Evolutionary conservation across 2,888 invertebrate genomes (phyloP).

Genomic region (Clanis bilineata): DNA sequence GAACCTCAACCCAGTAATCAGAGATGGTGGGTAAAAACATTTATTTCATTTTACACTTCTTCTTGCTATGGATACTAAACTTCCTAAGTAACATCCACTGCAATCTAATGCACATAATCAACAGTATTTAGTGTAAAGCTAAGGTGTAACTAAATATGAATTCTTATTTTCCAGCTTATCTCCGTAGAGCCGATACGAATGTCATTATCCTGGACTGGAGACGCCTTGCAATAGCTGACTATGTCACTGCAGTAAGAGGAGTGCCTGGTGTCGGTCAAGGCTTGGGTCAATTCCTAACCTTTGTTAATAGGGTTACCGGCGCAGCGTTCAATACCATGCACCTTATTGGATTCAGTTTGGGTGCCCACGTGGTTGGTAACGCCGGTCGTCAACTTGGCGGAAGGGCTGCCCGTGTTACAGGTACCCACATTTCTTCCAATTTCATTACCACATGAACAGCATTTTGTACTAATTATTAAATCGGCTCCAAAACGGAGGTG

Average conservation of each 20-base stretch:
- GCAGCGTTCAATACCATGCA: constrained; percentile 55
- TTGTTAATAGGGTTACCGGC: constrained; percentile 50
- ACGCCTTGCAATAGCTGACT: constrained; percentile 47
- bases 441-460: no score
- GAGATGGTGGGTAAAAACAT: constrained; percentile 40
- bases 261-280: constrained; percentile 63
- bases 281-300: constrained; percentile 63
- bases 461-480: no score
- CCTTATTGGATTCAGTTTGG: constrained; percentile 73
- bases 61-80: background rate
- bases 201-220: constrained; percentile 70
- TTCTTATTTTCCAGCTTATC: constrained; percentile 41
- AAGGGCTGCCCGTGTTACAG: constrained; percentile 61
- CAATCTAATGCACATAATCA: no score
- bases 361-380: constrained; percentile 70
- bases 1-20: constrained; percentile 46
- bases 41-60: background rate
- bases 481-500: no score
- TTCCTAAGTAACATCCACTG: no score
- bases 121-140: no score
- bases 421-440: constrained; percentile 33
- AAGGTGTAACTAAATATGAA: no score
- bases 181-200: constrained; percentile 54
- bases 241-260: constrained; percentile 53
- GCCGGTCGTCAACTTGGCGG: constrained; percentile 62